A percentile compares a stretch with the other conserved stretches of the same genome.
Conservation (phyloP, 2,113 vertebrate genomes). For the Pituophis catenifer region DNA sequence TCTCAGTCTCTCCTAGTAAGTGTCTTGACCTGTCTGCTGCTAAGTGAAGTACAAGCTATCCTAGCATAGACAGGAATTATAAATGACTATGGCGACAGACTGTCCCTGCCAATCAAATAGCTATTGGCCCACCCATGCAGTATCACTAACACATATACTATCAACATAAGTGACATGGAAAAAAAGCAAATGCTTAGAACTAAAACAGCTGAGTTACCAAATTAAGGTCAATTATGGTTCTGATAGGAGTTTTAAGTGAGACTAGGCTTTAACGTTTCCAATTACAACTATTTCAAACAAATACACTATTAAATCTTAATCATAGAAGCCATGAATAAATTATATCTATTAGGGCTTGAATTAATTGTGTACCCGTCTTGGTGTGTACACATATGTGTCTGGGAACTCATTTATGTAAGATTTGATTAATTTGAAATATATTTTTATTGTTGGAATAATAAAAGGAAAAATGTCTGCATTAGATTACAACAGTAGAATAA, state of each 20-base stretch:
- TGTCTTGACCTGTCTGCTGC: slow-evolving; percentile 74
- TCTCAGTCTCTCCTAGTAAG: slow-evolving; percentile 70
- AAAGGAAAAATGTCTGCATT: not conserved
- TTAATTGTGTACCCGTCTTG: not conserved
- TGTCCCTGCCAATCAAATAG: slow-evolving; percentile 83
- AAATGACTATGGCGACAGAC: slow-evolving; percentile 85
- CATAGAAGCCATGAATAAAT: not conserved
- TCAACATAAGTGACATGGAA: slow-evolving; percentile 40
- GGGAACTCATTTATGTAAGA: not conserved
- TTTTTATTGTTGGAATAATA: not conserved
- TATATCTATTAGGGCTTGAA: not conserved
- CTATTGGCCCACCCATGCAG: slow-evolving; percentile 77
- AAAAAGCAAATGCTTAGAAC: slow-evolving; percentile 23
- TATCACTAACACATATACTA: slow-evolving; percentile 54
- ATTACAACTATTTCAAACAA: not conserved
- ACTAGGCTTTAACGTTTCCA: not conserved
- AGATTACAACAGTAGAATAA: not conserved
- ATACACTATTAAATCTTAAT: not conserved
- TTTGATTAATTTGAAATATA: not conserved
- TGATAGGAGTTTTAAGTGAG: not conserved
- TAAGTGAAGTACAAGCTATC: slow-evolving; percentile 76
- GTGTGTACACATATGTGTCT: not conserved
- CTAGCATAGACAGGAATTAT: slow-evolving; percentile 86
- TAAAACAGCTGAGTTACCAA: slow-evolving; percentile 11
- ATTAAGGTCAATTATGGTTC: not conserved